Evolutionary conservation across 2,797 vertebrate genomes (phyloP).

Genomic region (Manis pentadactyla): DNA sequence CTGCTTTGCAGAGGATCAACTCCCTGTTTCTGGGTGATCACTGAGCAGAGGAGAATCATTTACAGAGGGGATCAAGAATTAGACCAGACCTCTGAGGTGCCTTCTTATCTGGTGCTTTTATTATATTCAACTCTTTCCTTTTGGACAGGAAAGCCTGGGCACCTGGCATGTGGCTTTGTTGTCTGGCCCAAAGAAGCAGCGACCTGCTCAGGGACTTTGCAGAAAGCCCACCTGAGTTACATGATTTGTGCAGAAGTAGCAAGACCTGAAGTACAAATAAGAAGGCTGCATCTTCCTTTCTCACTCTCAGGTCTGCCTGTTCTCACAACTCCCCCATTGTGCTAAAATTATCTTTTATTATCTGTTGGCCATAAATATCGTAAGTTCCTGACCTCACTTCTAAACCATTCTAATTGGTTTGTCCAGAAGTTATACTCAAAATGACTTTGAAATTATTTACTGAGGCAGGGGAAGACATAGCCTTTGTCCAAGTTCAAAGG

Average conservation of each 20-base stretch:
- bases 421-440: constrained; percentile 8
- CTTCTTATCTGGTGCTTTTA: background rate
- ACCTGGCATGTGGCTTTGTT: background rate
- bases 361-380: constrained; percentile 27
- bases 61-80: background rate
- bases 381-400: constrained; percentile 24
- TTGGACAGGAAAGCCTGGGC: background rate
- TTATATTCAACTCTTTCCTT: background rate
- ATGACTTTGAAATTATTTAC: constrained; percentile 28
- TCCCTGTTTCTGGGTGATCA: background rate
- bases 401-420: constrained; percentile 53
- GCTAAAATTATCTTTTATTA: constrained; percentile 52
- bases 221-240: background rate
- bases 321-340: background rate
- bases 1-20: background rate
- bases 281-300: background rate
- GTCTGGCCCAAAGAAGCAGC: background rate
- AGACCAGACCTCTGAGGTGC: background rate
- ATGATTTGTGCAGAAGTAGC: background rate
- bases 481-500: constrained; percentile 49
- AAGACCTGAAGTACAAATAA: background rate
- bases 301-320: background rate
- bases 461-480: background rate
- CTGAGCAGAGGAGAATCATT: background rate
- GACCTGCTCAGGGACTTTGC: background rate